Conservation (phyloP, 2,797 vertebrate genomes). For the Monodelphis domestica region DNA sequence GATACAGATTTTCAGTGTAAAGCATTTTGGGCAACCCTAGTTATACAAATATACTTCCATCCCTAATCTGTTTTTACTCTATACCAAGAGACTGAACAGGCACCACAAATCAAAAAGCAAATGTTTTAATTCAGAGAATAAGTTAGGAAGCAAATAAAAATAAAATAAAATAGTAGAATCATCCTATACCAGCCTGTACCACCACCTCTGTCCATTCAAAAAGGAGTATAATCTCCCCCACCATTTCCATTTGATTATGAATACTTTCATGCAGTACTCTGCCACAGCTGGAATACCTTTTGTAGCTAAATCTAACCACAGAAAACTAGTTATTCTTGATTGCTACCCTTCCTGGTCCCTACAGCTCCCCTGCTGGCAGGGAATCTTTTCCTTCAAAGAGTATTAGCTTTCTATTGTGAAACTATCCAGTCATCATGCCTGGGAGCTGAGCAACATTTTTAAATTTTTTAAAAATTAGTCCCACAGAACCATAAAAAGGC, state of each 20-base stretch:
- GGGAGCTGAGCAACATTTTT: neutral
- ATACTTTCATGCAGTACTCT: neutral
- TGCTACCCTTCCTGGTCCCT: neutral
- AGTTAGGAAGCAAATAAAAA: neutral
- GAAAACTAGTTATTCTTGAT: neutral
- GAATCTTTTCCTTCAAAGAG: neutral
- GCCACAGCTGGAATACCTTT: neutral
- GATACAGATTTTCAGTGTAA: neutral
- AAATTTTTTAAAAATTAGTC: neutral
- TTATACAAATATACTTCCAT: constrained; percentile 20
- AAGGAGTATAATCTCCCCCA: neutral
- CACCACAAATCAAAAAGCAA: neutral
- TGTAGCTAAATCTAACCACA: neutral
- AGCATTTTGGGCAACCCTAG: neutral
- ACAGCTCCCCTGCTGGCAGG: neutral
- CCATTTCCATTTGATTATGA: neutral
- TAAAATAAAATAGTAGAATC: neutral
- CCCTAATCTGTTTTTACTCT: constrained; percentile 2
- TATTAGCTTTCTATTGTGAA: neutral
- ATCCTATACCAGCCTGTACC: neutral
- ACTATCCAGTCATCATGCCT: neutral
- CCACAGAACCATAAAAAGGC: neutral
- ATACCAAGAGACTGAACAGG: neutral
- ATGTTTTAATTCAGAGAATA: neutral
- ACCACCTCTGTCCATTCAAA: neutral